Percentiles rank a stretch among this genome's conserved stretches.
phyloP scores from a whole-genome alignment of 2,113 vertebrate species.

The Axis porcinus region DNA sequence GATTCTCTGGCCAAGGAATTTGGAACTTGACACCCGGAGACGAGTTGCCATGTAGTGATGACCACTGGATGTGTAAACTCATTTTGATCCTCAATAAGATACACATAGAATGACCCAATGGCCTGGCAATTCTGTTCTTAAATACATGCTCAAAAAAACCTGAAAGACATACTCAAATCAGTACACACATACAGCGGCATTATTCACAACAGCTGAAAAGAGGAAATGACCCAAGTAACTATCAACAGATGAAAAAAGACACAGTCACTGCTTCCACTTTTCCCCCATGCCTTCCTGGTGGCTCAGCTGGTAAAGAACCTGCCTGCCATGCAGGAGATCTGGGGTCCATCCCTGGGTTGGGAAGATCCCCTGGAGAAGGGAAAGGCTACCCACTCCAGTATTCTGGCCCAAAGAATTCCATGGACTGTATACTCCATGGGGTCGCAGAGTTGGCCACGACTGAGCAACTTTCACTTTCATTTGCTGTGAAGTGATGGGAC shows the following conservation, averaged over 20 bases:
- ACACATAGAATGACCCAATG: fast-evolving
- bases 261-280: neutral
- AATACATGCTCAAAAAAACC: neutral
- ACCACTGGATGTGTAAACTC: neutral
- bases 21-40: neutral
- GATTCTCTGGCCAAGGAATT: neutral
- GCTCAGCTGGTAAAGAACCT: neutral
- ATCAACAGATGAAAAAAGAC: neutral
- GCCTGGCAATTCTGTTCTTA: neutral
- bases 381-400: neutral
- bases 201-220: neutral
- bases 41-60: fast-evolving
- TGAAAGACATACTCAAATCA: neutral
- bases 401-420: neutral
- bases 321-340: neutral
- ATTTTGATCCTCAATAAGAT: fast-evolving
- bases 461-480: neutral
- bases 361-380: neutral
- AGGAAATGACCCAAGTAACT: neutral
- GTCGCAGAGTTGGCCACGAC: neutral
- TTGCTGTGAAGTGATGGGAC: neutral
- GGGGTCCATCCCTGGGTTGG: neutral
- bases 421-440: neutral
- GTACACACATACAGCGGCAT: neutral
- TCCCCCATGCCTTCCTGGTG: neutral